Conservation (phyloP, 2,113 vertebrate species). For the Datnioides undecimradiatus region DNA sequence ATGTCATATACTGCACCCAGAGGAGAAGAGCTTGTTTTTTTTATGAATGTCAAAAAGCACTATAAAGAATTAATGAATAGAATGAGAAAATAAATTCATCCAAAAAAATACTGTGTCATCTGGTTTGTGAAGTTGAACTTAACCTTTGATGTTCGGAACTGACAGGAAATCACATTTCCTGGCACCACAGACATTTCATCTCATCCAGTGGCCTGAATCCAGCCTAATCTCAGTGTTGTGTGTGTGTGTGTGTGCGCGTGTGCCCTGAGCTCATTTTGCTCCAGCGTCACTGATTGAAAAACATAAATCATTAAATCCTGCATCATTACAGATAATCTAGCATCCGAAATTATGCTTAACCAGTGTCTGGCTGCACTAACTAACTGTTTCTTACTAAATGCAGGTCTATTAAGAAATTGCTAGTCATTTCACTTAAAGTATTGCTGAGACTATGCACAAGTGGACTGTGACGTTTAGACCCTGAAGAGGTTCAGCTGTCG, state of each 20-base stretch:
- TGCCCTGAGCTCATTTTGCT: slow-evolving; percentile 29
- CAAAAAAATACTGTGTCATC: background rate
- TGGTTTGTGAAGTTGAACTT: slow-evolving; percentile 5
- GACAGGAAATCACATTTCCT: slow-evolving; percentile 32
- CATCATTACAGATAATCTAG: slow-evolving; percentile 19
- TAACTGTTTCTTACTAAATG: background rate
- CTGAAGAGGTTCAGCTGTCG: slow-evolving; percentile 9
- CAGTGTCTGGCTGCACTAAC: background rate
- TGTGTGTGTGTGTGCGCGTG: too few relatives aligned
- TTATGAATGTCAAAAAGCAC: slow-evolving; percentile 77
- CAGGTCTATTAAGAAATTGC: too few relatives aligned
- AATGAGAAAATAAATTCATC: slow-evolving; percentile 72
- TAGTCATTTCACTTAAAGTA: background rate
- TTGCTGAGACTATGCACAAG: background rate
- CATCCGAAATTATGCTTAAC: background rate
- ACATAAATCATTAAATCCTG: background rate
- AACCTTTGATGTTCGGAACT: slow-evolving; percentile 27
- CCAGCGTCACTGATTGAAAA: background rate
- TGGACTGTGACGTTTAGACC: background rate
- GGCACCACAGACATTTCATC: slow-evolving; percentile 51
- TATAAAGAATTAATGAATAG: slow-evolving; percentile 74
- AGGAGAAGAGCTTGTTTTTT: slow-evolving; percentile 67
- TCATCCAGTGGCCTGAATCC: slow-evolving; percentile 41
- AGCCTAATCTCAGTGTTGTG: slow-evolving; percentile 56
- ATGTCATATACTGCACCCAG: slow-evolving; percentile 74